Evolutionary conservation across 2,797 vertebrate species (phyloP).

Genomic region (Telmatherina bonti): DNA sequence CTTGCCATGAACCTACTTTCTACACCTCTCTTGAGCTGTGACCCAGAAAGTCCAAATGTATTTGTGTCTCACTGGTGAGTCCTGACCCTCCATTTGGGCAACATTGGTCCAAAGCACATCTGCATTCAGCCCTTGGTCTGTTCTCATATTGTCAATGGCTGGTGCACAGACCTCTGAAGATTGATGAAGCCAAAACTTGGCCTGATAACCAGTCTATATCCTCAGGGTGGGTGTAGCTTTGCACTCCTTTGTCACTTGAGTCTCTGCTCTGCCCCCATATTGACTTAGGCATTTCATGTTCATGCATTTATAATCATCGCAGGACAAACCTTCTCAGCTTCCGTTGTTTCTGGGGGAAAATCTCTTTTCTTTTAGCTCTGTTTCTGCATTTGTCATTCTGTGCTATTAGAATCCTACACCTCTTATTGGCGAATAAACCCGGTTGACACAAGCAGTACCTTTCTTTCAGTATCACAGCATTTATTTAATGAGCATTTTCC

Average conservation of each 20-base stretch:
- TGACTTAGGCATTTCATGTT: conserved; percentile 78
- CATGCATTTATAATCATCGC: conserved; percentile 69
- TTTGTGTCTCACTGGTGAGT: conserved; percentile 39
- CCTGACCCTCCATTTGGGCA: conserved; percentile 69
- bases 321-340: conserved; percentile 28
- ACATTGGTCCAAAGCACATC: conserved; percentile 68
- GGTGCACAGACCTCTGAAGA: conserved; percentile 69
- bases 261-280: conserved; percentile 66
- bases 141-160: conserved; percentile 71
- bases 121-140: conserved; percentile 70
- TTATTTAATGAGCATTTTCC: conserved; percentile 27
- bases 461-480: conserved; percentile 14
- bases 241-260: conserved; percentile 69
- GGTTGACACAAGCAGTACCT: conserved; percentile 18
- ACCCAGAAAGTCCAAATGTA: conserved; percentile 62
- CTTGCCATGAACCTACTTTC: too few relatives aligned
- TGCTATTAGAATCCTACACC: conserved; percentile 27
- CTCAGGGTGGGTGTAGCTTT: conserved; percentile 53
- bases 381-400: conserved; percentile 29
- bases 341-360: conserved; percentile 29
- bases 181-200: conserved; percentile 73
- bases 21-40: conserved; percentile 58
- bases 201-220: conserved; percentile 77
- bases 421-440: conserved; percentile 8
- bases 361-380: conserved; percentile 11